Percentiles rank a stretch among this genome's conserved stretches.
phyloP scores from a whole-genome alignment of 2,888 invertebrate species.

The Carabus problematicus region DNA sequence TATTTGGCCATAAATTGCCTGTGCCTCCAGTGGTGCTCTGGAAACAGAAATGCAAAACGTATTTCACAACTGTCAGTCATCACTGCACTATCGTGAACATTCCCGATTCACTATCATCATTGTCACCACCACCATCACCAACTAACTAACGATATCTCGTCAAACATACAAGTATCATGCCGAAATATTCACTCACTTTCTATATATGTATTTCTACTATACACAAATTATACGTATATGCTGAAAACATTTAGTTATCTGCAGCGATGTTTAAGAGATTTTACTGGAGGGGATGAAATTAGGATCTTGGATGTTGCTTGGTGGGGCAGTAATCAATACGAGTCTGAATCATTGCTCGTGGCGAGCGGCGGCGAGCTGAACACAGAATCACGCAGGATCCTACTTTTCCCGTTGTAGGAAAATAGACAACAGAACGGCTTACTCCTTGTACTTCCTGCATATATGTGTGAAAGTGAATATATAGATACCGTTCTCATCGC shows the following conservation, averaged over 20 bases:
- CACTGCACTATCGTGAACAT: neutral
- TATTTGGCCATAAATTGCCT: slow-evolving; percentile 58
- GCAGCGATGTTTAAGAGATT: slow-evolving; percentile 34
- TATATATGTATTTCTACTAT: neutral
- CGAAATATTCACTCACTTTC: neutral
- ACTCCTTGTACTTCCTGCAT: no score
- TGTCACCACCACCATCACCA: neutral
- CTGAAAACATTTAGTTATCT: neutral
- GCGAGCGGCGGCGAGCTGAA: no score
- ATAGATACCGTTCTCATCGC: no score
- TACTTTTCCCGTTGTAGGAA: no score
- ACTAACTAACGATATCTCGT: neutral
- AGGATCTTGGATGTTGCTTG: slow-evolving; percentile 46
- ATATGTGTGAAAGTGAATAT: no score
- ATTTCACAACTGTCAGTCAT: slow-evolving; percentile 1
- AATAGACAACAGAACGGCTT: no score
- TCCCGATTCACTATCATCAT: no score
- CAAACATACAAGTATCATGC: neutral
- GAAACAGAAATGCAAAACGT: slow-evolving; percentile 27
- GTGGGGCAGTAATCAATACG: slow-evolving; percentile 55
- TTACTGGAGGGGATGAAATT: slow-evolving; percentile 28
- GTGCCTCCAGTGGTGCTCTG: slow-evolving; percentile 49
- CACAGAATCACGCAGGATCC: no score
- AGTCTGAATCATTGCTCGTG: slow-evolving; percentile 28
- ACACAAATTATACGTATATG: neutral